Percentiles rank a stretch among this genome's conserved stretches.
Evolutionary conservation across 2,113 vertebrate species (phyloP).

Genomic region (Camelus bactrianus): DNA sequence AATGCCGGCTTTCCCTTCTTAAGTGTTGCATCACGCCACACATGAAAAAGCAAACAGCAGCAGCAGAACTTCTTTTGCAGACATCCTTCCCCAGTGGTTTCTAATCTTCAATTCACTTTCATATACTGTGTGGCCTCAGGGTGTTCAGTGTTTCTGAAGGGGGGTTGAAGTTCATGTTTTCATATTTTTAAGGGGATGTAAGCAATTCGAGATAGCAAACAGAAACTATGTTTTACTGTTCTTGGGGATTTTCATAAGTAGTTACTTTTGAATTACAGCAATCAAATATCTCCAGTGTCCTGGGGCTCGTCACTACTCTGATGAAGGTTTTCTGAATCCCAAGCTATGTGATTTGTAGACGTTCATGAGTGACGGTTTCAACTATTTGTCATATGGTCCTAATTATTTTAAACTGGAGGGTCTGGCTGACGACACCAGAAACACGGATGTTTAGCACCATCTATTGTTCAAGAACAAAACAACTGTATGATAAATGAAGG

Average conservation of each 20-base stretch:
- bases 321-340: conserved; percentile 77
- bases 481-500: neutral
- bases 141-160: neutral
- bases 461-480: conserved; percentile 85
- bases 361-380: conserved; percentile 84
- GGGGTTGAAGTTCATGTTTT: neutral
- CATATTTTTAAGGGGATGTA: conserved; percentile 45
- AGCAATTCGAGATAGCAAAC: neutral
- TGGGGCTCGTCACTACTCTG: neutral
- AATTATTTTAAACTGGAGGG: conserved; percentile 84
- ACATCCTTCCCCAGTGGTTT: neutral
- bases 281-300: neutral
- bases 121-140: neutral
- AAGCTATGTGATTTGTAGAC: conserved; percentile 80
- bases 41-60: neutral
- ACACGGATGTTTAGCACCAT: conserved; percentile 87
- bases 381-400: conserved; percentile 82
- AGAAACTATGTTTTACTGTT: neutral
- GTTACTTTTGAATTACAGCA: conserved; percentile 52
- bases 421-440: conserved; percentile 67
- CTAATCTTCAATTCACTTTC: conserved; percentile 44
- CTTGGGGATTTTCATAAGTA: neutral
- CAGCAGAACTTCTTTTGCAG: neutral
- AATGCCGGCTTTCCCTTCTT: neutral
- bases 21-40: neutral